Conservation (phyloP, 2,888 invertebrate species). For the Lissocephala sabroskyi region DNA sequence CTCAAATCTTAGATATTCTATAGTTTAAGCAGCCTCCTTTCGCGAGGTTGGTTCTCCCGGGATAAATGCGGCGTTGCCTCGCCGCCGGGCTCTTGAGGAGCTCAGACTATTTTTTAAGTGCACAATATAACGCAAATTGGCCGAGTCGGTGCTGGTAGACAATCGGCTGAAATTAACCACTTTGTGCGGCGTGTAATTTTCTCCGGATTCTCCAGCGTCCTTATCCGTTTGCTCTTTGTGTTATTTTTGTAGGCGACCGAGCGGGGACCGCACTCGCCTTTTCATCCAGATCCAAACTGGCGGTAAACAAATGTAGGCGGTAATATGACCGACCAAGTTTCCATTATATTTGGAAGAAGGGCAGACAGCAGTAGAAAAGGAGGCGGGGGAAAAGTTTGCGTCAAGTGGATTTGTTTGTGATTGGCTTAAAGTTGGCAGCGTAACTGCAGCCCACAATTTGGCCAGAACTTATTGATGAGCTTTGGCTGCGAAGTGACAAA, state of each 20-base stretch:
- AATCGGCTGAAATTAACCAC: slow-evolving; percentile 39
- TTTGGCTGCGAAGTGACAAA: no score
- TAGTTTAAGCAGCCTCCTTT: no score
- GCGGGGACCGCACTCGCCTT: no score
- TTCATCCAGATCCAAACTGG: not conserved
- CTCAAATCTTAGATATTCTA: no score
- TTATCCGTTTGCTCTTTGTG: not conserved
- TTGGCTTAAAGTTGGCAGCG: slow-evolving; percentile 3
- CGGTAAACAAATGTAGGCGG: not conserved
- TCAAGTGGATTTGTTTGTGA: slow-evolving; percentile 28
- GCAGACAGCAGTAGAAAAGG: no score
- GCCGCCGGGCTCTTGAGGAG: no score
- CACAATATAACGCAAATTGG: slow-evolving; percentile 47
- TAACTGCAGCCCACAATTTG: no score
- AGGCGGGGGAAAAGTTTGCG: slow-evolving; percentile 14
- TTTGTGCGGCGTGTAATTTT: slow-evolving; percentile 22
- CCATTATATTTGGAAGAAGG: not conserved
- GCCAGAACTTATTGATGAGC: no score
- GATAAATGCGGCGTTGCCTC: no score
- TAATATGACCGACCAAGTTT: not conserved
- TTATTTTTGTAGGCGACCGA: not conserved
- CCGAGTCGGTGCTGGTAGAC: slow-evolving; percentile 17
- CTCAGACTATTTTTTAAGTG: slow-evolving; percentile 51
- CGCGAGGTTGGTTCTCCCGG: no score
- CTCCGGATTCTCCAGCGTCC: slow-evolving; percentile 3